Conservation (phyloP, 2,888 invertebrate genomes). For the Chironomus riparius region DNA sequence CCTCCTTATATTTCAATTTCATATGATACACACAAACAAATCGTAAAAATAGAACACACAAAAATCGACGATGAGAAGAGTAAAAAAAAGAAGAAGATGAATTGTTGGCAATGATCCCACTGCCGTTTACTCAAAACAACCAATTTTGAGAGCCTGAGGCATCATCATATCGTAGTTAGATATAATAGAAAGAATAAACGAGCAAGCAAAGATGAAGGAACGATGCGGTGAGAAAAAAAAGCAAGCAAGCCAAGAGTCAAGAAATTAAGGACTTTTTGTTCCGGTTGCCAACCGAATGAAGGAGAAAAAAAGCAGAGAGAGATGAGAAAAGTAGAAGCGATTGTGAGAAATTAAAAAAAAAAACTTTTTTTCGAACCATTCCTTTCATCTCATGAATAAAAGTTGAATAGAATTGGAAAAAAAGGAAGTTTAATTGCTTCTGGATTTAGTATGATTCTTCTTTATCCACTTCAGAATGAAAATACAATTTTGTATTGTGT, state of each 20-base stretch:
- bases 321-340: background rate
- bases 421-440: too few species aligned
- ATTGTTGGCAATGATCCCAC: constrained; percentile 24
- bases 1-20: constrained; percentile 1
- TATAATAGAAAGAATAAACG: background rate
- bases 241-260: background rate
- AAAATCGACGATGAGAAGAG: background rate
- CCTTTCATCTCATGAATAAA: background rate
- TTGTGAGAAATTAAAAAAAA: background rate
- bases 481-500: too few species aligned
- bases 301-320: background rate
- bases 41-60: constrained; percentile 22
- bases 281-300: background rate
- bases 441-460: too few species aligned
- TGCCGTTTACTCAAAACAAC: background rate
- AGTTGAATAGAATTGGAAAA: too few species aligned
- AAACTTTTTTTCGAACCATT: background rate
- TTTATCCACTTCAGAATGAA: too few species aligned
- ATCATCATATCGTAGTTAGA: background rate
- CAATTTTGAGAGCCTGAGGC: background rate
- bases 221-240: background rate
- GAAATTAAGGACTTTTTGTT: constrained; percentile 22
- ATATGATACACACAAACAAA: constrained; percentile 12
- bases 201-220: constrained; percentile 2
- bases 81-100: background rate